These are phyloP conservation scores for Probosciger aterrimus DNA, from an alignment of 2,113 vertebrate species.

Conservation along the genomic window DNA sequence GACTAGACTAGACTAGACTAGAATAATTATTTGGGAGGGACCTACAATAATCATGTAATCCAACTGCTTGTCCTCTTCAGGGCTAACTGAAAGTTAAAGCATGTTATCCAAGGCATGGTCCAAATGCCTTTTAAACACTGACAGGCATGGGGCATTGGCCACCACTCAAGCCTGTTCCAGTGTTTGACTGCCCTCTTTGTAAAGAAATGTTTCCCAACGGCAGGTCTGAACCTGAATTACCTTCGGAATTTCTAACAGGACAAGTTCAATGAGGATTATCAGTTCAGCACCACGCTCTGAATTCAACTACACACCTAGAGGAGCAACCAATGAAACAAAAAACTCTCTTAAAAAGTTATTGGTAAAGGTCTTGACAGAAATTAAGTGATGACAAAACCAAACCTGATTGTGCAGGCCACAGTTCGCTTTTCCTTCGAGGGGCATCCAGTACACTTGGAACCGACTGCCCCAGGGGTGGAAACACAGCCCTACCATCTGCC, in stretches of 20 bases:
- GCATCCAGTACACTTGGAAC: too few relatives aligned
- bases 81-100: background rate
- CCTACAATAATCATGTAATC: too few relatives aligned
- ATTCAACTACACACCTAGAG: background rate
- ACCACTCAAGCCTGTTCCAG: background rate
- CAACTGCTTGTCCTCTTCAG: background rate
- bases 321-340: background rate
- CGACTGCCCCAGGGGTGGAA: too few relatives aligned
- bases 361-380: background rate
- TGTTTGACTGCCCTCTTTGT: rapidly evolving
- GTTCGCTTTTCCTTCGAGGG: too few relatives aligned
- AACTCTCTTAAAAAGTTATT: background rate
- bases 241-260: background rate
- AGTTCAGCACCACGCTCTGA: background rate
- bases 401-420: background rate
- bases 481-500: too few relatives aligned
- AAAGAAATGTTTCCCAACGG: background rate
- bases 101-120: background rate
- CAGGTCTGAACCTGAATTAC: background rate
- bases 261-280: background rate
- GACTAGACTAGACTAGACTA: too few relatives aligned
- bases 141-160: rapidly evolving
- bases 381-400: rapidly evolving
- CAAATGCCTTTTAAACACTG: background rate
- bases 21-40: background rate